These are phyloP conservation scores for Drosophila pandora DNA, from an alignment of 1,140 invertebrate genomes.

Conservation along the genomic window DNA sequence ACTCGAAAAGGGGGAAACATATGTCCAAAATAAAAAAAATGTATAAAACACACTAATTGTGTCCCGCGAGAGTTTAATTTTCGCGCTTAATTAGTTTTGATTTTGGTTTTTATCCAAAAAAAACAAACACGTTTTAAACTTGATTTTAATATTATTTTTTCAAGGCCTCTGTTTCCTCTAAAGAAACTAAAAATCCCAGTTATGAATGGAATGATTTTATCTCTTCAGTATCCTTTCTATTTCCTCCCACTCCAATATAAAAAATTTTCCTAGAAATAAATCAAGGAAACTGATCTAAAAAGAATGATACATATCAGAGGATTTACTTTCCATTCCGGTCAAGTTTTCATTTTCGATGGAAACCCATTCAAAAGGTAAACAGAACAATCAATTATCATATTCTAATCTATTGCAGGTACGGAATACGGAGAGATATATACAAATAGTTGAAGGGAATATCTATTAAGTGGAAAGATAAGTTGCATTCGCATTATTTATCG, in stretches of 20 bases:
- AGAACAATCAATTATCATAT: slow-evolving; percentile 35
- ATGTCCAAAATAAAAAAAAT: slow-evolving; percentile 57
- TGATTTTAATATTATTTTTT: neutral
- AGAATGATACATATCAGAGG: slow-evolving; percentile 58
- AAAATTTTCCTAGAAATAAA: slow-evolving; percentile 38
- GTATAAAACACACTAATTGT: slow-evolving; percentile 63
- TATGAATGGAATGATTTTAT: slow-evolving; percentile 27
- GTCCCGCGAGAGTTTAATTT: slow-evolving; percentile 54
- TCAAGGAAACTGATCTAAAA: slow-evolving; percentile 47
- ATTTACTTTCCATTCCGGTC: slow-evolving; percentile 30
- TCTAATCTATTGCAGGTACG: slow-evolving; percentile 32
- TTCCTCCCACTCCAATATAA: neutral
- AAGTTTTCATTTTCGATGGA: slow-evolving; percentile 32
- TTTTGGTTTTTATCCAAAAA: slow-evolving; percentile 25
- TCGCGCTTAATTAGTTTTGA: slow-evolving; percentile 29
- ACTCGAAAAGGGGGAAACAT: slow-evolving; percentile 40
- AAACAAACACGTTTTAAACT: slow-evolving; percentile 8
- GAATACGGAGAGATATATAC: slow-evolving; percentile 13
- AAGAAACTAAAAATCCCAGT: neutral
- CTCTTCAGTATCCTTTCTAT: slow-evolving; percentile 14
- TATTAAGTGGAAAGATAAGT: slow-evolving; percentile 22
- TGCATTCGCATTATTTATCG: slow-evolving; percentile 53
- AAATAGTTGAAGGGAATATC: slow-evolving; percentile 57
- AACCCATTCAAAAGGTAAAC: slow-evolving; percentile 37
- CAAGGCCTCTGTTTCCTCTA: neutral